Conservation (phyloP, 1,140 invertebrate species). For the Saxidomus purpurata region DNA sequence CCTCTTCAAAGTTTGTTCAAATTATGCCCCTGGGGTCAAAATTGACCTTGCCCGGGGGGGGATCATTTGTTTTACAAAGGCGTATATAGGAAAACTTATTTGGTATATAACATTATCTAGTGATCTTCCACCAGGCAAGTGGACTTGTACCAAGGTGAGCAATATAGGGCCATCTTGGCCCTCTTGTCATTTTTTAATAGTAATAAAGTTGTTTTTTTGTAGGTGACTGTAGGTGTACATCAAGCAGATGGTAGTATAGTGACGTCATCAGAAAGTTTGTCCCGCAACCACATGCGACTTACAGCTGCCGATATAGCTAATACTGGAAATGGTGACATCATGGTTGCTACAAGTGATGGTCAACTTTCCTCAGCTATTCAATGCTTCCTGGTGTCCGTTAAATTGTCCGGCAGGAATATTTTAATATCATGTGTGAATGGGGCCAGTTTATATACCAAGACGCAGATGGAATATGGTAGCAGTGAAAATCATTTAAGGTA, state of each 20-base stretch:
- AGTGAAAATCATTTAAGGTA: constrained; percentile 70
- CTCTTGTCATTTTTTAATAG: too few relatives aligned
- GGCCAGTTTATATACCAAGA: constrained; percentile 93
- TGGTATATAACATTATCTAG: too few relatives aligned
- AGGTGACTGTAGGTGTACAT: constrained; percentile 78
- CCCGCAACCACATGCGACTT: constrained; percentile 91
- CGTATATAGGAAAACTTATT: too few relatives aligned
- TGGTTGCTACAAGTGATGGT: constrained; percentile 92
- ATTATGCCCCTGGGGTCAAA: too few relatives aligned
- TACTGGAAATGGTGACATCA: constrained; percentile 90
- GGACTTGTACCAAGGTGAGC: too few relatives aligned
- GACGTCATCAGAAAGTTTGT: constrained; percentile 89
- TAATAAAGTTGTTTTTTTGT: background rate
- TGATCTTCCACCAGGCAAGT: too few relatives aligned
- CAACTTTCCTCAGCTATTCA: constrained; percentile 91
- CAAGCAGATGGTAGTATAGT: constrained; percentile 71
- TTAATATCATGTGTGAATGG: constrained; percentile 91
- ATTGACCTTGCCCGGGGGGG: too few relatives aligned
- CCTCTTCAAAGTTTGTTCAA: too few relatives aligned
- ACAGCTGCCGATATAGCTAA: constrained; percentile 90
- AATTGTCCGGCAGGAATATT: constrained; percentile 85
- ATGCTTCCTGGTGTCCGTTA: constrained; percentile 91
- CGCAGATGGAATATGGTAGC: constrained; percentile 86
- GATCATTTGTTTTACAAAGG: too few relatives aligned
- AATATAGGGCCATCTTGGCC: too few relatives aligned